Percentiles rank a stretch among this genome's conserved stretches.
These are phyloP conservation scores for Ctenoplectra terminalis DNA, from an alignment of 1,140 invertebrate genomes.

Conservation along the genomic window DNA sequence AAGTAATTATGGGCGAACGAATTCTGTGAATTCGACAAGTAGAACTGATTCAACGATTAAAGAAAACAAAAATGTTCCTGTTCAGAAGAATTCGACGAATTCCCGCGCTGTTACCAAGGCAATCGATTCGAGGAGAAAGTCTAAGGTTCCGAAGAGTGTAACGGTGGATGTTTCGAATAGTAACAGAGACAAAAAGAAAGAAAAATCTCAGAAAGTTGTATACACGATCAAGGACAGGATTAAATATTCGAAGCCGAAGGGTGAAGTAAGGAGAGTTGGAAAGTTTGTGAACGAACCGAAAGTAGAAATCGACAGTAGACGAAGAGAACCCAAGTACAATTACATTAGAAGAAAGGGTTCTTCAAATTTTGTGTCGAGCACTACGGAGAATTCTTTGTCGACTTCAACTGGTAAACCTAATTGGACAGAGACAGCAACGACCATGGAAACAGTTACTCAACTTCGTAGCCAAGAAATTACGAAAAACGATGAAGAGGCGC, in stretches of 20 bases:
- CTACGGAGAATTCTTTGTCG: background rate
- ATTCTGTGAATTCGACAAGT: background rate
- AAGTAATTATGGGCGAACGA: background rate
- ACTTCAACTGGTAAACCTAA: background rate
- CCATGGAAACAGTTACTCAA: background rate
- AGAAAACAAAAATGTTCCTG: background rate
- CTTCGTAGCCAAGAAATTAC: background rate
- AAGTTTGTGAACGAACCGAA: constrained; percentile 57
- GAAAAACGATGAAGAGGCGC: background rate
- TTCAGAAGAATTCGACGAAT: background rate
- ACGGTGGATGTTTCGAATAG: too few relatives aligned
- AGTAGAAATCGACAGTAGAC: constrained; percentile 52
- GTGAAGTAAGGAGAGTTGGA: constrained; percentile 49
- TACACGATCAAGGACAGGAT: constrained; percentile 67
- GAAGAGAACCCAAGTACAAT: constrained; percentile 73
- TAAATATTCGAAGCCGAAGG: constrained; percentile 63
- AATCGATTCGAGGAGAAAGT: background rate
- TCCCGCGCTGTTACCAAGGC: background rate
- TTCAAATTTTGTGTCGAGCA: too few relatives aligned
- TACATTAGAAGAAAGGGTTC: constrained; percentile 33
- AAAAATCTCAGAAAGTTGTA: constrained; percentile 50
- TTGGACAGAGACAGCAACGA: background rate
- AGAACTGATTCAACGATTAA: background rate
- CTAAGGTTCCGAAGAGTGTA: background rate
- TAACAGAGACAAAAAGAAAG: background rate